phyloP scores from a whole-genome alignment of 2,113 vertebrate species.

The Pagrus major region DNA sequence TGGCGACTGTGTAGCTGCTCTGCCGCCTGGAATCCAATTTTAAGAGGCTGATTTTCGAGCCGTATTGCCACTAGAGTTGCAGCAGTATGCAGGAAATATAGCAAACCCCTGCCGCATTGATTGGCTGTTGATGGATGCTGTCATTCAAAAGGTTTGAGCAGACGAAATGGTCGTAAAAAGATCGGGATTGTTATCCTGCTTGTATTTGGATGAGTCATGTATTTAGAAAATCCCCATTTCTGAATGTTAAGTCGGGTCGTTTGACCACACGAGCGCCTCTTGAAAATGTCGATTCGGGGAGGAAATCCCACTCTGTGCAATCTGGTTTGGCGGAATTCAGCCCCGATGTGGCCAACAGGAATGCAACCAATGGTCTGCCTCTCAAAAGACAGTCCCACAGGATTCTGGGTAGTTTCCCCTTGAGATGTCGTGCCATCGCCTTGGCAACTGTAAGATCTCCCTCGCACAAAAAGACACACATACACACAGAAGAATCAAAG shows the following conservation, averaged over 20 bases:
- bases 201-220: constrained; percentile 9
- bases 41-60: constrained; percentile 59
- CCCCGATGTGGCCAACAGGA: constrained; percentile 51
- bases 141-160: constrained; percentile 30
- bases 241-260: constrained; percentile 44
- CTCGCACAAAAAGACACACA: constrained; percentile 14
- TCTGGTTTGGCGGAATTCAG: constrained; percentile 49
- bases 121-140: constrained; percentile 15
- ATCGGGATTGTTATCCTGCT: constrained; percentile 12
- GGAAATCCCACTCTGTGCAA: constrained; percentile 58
- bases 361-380: constrained; percentile 47
- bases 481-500: constrained; percentile 43
- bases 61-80: constrained; percentile 29
- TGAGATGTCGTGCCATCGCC: constrained; percentile 64
- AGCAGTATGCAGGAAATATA: constrained; percentile 33
- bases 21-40: constrained; percentile 74
- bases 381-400: constrained; percentile 21
- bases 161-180: constrained; percentile 8
- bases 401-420: constrained; percentile 49
- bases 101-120: constrained; percentile 9
- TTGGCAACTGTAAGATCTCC: constrained; percentile 47
- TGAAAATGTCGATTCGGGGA: constrained; percentile 39
- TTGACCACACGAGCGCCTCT: constrained; percentile 51
- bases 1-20: constrained; percentile 33
- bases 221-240: constrained; percentile 29